Evolutionary conservation across 2,113 vertebrate genomes (phyloP).

Genomic region (Caracal caracal): DNA sequence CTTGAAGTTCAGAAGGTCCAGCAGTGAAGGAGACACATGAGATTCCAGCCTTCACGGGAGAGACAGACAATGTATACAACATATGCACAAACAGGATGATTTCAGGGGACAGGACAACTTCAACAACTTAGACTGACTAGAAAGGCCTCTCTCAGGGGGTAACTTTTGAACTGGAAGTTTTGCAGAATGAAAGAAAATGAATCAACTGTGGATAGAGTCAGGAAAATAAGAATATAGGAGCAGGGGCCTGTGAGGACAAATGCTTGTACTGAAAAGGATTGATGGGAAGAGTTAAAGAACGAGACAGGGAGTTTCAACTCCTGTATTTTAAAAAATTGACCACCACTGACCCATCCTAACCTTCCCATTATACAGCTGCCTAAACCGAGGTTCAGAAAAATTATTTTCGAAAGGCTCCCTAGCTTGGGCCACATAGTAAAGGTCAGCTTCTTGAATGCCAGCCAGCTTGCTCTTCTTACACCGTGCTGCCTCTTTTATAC

Average conservation of each 20-base stretch:
- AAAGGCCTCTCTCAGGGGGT: background rate
- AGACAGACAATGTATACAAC: background rate
- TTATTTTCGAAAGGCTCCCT: background rate
- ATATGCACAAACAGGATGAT: background rate
- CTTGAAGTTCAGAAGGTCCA: background rate
- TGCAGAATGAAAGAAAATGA: background rate
- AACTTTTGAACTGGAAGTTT: background rate
- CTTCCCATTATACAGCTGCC: background rate
- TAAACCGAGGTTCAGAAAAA: background rate
- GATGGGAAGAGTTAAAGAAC: background rate
- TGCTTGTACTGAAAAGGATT: background rate
- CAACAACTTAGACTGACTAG: background rate
- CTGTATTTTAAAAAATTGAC: background rate
- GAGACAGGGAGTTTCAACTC: background rate
- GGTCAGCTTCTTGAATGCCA: background rate
- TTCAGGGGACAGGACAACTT: background rate
- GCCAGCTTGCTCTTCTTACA: background rate
- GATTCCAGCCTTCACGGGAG: background rate
- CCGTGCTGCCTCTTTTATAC: background rate
- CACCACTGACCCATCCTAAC: background rate
- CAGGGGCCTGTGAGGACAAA: background rate
- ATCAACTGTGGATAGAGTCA: background rate
- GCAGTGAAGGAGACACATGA: background rate
- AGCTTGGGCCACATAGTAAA: background rate
- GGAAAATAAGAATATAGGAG: background rate